These are phyloP conservation scores for Nomada hirtipes DNA, from an alignment of 2,888 invertebrate species.

Conservation along the genomic window DNA sequence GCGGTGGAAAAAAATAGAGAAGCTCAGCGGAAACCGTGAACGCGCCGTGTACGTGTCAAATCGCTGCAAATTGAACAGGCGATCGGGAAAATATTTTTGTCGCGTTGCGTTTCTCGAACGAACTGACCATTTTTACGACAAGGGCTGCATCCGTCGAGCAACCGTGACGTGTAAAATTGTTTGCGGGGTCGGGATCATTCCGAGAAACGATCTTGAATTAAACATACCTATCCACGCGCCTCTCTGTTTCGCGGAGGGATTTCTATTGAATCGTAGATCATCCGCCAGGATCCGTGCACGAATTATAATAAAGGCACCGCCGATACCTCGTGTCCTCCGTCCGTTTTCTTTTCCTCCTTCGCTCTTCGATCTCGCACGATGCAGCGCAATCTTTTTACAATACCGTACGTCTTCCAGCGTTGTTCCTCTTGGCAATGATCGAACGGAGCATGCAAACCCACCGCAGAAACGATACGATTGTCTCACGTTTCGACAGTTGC, in stretches of 20 bases:
- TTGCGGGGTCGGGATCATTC: conserved; percentile 50
- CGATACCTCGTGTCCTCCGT: neutral
- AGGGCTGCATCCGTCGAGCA: conserved; percentile 41
- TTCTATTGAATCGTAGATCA: conserved; percentile 61
- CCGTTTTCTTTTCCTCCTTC: conserved; percentile 5
- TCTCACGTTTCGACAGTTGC: conserved; percentile 57
- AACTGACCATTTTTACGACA: conserved; percentile 21
- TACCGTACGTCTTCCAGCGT: neutral
- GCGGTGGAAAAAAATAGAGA: neutral
- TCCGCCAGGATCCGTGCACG: conserved; percentile 19
- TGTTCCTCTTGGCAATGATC: neutral
- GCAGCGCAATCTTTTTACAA: neutral
- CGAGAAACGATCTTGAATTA: conserved; percentile 59
- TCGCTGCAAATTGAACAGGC: neutral
- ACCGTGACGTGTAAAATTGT: conserved; percentile 51
- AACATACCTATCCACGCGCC: conserved; percentile 51
- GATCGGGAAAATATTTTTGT: conserved; percentile 34
- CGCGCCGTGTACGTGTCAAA: conserved; percentile 8
- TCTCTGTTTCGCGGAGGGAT: neutral
- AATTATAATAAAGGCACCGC: conserved; percentile 44
- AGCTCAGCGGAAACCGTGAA: conserved; percentile 2
- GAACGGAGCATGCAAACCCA: conserved; percentile 7
- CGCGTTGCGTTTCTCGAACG: conserved; percentile 45
- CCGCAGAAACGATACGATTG: conserved; percentile 54
- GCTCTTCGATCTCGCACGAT: neutral